Evolutionary conservation across 92 coral and sea anemone genomes (phyloP).

Genomic region (Montipora capitata): DNA sequence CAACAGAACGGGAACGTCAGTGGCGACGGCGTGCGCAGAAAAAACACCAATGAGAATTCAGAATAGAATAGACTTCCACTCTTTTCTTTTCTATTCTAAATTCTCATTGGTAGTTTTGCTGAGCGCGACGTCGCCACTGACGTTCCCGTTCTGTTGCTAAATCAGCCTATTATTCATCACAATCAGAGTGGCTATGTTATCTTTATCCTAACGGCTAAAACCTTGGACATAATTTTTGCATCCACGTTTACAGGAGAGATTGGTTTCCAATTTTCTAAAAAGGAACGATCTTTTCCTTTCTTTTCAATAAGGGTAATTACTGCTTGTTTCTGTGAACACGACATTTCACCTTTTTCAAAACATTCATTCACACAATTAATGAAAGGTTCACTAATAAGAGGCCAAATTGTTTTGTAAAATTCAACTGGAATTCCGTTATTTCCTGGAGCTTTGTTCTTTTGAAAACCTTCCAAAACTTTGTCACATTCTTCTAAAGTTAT

Average conservation of each 20-base stretch:
- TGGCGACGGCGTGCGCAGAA: too few relatives aligned
- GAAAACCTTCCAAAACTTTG: too few relatives aligned
- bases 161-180: too few relatives aligned
- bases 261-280: constrained; percentile 13
- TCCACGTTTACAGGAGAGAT: constrained; percentile 24
- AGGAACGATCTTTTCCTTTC: constrained; percentile 4
- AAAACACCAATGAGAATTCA: too few relatives aligned
- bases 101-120: too few relatives aligned
- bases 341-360: background rate
- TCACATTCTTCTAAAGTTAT: too few relatives aligned
- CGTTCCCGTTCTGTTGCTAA: too few relatives aligned
- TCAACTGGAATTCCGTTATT: background rate
- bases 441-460: background rate
- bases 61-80: too few relatives aligned
- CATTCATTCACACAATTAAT: background rate
- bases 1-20: too few relatives aligned
- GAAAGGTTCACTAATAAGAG: background rate
- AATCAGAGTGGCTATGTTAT: too few relatives aligned
- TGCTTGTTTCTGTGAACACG: background rate
- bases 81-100: too few relatives aligned
- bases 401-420: background rate
- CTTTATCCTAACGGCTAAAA: background rate
- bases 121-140: too few relatives aligned
- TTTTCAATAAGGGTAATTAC: constrained; percentile 2
- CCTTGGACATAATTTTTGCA: constrained; percentile 10